Percentiles rank a stretch among this genome's conserved stretches.
Evolutionary conservation across 2,797 vertebrate species (phyloP).

Genomic region (Phoeniculus purpureus): DNA sequence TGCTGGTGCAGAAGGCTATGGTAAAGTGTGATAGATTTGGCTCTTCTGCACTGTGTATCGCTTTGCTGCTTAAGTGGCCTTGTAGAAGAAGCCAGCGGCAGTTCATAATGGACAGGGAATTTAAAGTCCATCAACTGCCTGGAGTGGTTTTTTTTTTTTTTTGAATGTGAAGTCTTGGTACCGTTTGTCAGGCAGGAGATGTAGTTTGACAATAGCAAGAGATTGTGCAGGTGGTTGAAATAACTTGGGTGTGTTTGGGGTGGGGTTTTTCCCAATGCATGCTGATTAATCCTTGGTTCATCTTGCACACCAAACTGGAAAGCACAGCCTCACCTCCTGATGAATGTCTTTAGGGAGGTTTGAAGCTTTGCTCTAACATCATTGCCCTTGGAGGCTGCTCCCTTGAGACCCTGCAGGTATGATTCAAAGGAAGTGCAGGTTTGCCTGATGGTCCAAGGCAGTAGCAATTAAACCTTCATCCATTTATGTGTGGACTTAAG

Average conservation of each 20-base stretch:
- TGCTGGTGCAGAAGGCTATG: not conserved
- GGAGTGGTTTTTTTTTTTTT: not conserved
- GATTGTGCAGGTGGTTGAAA: conserved; percentile 6
- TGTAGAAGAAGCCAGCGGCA: not conserved
- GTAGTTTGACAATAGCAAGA: conserved; percentile 22
- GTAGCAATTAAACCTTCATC: not conserved
- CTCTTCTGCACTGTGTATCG: not conserved
- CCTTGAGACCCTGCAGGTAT: not conserved
- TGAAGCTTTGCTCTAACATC: not conserved
- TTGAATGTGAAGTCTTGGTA: conserved; percentile 1
- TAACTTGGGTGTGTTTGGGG: conserved; percentile 12
- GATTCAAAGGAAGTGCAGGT: not conserved
- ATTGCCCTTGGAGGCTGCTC: conserved; percentile 23
- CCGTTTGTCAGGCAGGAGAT: not conserved
- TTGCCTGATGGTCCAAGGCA: not conserved
- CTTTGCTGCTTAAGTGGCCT: conserved; percentile 25
- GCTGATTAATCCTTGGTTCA: conserved; percentile 25
- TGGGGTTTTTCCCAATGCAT: not conserved
- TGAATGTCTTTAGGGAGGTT: conserved; percentile 31
- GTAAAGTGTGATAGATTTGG: conserved; percentile 40
- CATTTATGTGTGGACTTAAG: not conserved
- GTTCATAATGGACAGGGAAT: not conserved
- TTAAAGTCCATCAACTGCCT: not conserved
- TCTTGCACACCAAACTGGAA: conserved; percentile 24
- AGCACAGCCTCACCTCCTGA: not conserved